Conservation (phyloP, 2,888 invertebrate genomes). For the Branchellion lobata region DNA sequence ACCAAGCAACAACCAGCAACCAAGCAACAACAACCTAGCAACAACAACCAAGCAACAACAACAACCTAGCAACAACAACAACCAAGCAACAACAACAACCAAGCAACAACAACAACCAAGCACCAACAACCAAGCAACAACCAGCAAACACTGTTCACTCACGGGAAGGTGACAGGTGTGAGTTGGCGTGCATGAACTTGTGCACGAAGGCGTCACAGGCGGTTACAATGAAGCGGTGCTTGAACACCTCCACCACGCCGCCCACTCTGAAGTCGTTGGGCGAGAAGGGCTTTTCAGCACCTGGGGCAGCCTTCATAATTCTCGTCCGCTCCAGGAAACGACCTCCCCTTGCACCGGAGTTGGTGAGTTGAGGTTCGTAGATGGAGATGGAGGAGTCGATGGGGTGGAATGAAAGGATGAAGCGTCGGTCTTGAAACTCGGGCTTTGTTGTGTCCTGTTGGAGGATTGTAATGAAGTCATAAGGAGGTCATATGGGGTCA, state of each 20-base stretch:
- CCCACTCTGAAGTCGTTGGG: conserved; percentile 80
- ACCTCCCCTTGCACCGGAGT: conserved; percentile 73
- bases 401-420: conserved; percentile 75
- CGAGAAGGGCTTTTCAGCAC: conserved; percentile 73
- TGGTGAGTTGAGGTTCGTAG: conserved; percentile 68
- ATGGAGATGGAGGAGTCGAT: conserved; percentile 76
- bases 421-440: conserved; percentile 75
- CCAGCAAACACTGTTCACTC: conserved; percentile 59
- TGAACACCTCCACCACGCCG: conserved; percentile 72
- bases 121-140: too few relatives aligned
- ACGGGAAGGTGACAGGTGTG: too few relatives aligned
- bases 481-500: too few relatives aligned
- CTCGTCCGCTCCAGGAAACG: conserved; percentile 72
- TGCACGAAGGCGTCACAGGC: conserved; percentile 84
- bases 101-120: too few relatives aligned
- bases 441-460: conserved; percentile 73
- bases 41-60: too few relatives aligned
- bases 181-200: conserved; percentile 66
- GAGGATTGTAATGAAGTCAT: conserved; percentile 20
- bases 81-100: too few relatives aligned
- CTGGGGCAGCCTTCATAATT: conserved; percentile 70
- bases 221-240: conserved; percentile 75
- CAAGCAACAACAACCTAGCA: too few relatives aligned
- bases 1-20: too few relatives aligned
- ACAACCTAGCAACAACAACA: too few relatives aligned